phyloP scores from a whole-genome alignment of 2,113 vertebrate genomes.

The Peucedramus taeniatus region DNA sequence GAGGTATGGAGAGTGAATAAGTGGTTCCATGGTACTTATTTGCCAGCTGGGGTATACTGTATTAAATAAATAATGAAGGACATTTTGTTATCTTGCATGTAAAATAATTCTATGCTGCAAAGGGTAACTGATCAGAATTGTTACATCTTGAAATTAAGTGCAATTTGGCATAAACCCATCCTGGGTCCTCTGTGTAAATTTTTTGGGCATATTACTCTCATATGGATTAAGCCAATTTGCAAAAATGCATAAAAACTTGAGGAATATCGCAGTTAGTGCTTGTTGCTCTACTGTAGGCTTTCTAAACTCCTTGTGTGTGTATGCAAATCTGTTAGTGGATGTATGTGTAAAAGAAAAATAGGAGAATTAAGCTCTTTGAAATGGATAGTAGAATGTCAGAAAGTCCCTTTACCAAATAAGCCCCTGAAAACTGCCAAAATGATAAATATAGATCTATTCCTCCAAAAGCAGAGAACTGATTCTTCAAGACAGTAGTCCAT shows the following conservation, averaged over 20 bases:
- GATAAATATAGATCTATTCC: background rate
- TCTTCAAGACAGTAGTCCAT: background rate
- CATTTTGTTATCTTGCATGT: background rate
- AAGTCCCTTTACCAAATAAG: background rate
- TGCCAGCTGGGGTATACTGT: background rate
- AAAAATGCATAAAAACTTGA: background rate
- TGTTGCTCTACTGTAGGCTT: background rate
- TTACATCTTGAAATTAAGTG: background rate
- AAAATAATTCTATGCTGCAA: background rate
- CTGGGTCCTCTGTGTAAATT: background rate
- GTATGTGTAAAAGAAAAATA: background rate
- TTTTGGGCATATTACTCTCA: background rate
- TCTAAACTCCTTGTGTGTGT: background rate
- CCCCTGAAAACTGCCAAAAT: background rate
- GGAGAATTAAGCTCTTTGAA: background rate
- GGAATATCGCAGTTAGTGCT: background rate
- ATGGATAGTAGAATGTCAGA: background rate
- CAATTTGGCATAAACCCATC: background rate
- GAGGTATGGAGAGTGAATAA: fast-evolving
- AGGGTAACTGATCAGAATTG: background rate
- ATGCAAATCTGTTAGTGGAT: background rate
- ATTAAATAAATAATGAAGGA: background rate
- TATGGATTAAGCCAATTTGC: background rate
- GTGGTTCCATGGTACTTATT: background rate
- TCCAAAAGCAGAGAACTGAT: background rate